phyloP scores from a whole-genome alignment of 2,888 invertebrate species.

The Hoplodrina ambigua region DNA sequence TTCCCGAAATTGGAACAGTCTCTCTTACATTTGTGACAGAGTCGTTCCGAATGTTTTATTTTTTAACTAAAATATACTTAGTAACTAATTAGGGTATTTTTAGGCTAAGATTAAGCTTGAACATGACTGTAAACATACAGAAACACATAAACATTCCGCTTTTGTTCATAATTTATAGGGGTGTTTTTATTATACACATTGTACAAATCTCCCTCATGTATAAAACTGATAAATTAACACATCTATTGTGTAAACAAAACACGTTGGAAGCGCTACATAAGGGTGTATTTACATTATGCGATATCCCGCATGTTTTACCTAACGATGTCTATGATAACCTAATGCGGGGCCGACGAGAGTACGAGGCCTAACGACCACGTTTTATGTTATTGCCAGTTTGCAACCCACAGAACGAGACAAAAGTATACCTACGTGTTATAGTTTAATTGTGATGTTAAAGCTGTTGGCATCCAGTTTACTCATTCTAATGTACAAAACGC shows the following conservation, averaged over 20 bases:
- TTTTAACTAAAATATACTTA: background rate
- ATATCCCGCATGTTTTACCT: slow-evolving; percentile 54
- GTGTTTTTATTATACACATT: slow-evolving; percentile 35
- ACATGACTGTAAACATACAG: slow-evolving; percentile 5
- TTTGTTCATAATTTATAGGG: slow-evolving; percentile 38
- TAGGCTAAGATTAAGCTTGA: slow-evolving; percentile 3
- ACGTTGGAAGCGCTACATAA: slow-evolving; percentile 34
- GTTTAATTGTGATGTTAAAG: slow-evolving; percentile 39
- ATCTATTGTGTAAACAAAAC: slow-evolving; percentile 30
- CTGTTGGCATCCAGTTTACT: slow-evolving; percentile 12
- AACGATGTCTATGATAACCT: slow-evolving; percentile 53
- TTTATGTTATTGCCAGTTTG: slow-evolving; percentile 47
- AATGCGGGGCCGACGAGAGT: slow-evolving; percentile 54
- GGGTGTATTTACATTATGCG: slow-evolving; percentile 52
- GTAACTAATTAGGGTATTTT: slow-evolving; percentile 12
- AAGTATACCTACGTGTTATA: slow-evolving; percentile 36
- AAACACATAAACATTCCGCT: slow-evolving; percentile 9
- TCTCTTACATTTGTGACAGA: slow-evolving; percentile 10
- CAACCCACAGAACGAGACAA: slow-evolving; percentile 41
- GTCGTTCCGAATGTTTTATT: slow-evolving; percentile 11
- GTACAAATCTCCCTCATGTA: slow-evolving; percentile 18
- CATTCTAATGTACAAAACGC: slow-evolving; percentile 2
- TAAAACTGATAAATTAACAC: slow-evolving; percentile 40
- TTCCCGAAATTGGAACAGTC: slow-evolving; percentile 16
- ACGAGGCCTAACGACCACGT: slow-evolving; percentile 46